Evolutionary conservation across 2,888 invertebrate genomes (phyloP).

Genomic region (Dastarcus helophoroides): DNA sequence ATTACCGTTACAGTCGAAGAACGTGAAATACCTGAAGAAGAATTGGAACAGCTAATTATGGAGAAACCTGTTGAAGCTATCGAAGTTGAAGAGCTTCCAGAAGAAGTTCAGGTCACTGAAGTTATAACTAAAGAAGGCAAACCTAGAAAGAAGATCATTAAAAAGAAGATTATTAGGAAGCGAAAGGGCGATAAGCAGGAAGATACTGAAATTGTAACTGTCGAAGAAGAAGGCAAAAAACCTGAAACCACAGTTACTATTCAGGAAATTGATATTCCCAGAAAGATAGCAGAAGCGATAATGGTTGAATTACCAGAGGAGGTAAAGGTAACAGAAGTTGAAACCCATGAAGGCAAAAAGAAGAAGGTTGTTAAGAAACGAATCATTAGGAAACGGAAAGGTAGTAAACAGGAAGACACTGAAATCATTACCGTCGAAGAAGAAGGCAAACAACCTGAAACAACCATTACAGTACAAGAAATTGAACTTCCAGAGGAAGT

Average conservation of each 20-base stretch:
- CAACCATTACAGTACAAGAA: conserved; percentile 22
- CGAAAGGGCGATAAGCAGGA: conserved; percentile 36
- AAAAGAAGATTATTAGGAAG: conserved; percentile 30
- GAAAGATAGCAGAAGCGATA: conserved; percentile 9
- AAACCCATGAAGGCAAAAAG: conserved; percentile 16
- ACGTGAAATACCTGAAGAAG: conserved; percentile 28
- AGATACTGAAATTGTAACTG: conserved; percentile 35
- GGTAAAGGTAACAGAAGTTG: conserved; percentile 24
- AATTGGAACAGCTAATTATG: no score
- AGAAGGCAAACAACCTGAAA: conserved; percentile 25
- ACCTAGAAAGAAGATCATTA: conserved; percentile 29
- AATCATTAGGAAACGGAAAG: conserved; percentile 18
- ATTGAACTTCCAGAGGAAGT: conserved; percentile 12
- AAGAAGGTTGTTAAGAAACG: conserved; percentile 32
- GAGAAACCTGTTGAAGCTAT: conserved; percentile 29
- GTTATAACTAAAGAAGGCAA: conserved; percentile 31
- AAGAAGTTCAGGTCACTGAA: conserved; percentile 25
- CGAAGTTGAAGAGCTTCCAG: conserved; percentile 24
- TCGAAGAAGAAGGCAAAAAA: conserved; percentile 33
- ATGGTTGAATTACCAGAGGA: conserved; percentile 35
- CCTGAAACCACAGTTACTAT: conserved; percentile 37
- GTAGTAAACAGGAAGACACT: conserved; percentile 15
- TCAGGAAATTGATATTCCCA: conserved; percentile 19
- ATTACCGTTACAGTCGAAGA: conserved; percentile 31
- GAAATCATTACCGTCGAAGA: conserved; percentile 22